Evolutionary conservation across 2,113 vertebrate species (phyloP).

Genomic region (Uria lomvia): DNA sequence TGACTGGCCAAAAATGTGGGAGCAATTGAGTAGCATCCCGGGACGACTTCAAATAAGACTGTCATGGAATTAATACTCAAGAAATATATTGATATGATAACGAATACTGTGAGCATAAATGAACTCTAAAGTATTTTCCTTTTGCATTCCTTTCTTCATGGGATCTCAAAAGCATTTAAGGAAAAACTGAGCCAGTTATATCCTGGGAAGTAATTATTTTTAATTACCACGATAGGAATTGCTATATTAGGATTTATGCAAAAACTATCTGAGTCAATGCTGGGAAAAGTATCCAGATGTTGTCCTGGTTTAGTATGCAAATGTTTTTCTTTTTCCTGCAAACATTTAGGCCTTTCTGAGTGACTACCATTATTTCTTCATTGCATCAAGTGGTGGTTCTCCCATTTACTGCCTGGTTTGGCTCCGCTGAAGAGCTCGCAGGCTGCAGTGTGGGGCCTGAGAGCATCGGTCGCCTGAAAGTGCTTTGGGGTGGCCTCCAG

Average conservation of each 20-base stretch:
- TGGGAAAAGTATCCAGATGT: not conserved
- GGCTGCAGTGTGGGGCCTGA: not conserved
- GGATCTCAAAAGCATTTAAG: not conserved
- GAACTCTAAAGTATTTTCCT: not conserved
- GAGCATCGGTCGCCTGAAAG: rapidly evolving
- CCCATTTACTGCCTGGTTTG: not conserved
- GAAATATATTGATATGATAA: not conserved
- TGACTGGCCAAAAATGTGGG: not conserved
- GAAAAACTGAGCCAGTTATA: not conserved
- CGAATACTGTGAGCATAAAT: not conserved
- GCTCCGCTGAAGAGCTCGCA: not conserved
- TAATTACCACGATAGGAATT: not conserved
- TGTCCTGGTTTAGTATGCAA: not conserved
- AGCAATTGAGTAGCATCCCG: not conserved
- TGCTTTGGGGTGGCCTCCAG: not conserved
- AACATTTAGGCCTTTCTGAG: not conserved
- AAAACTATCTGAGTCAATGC: not conserved
- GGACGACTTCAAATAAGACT: not conserved
- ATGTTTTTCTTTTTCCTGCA: not conserved
- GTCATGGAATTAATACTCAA: not conserved
- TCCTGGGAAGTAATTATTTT: not conserved
- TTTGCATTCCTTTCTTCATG: not conserved
- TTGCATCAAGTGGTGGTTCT: not conserved
- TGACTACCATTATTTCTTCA: not conserved
- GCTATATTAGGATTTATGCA: not conserved